Conservation (phyloP, 2,888 invertebrate species). For the Eumerus sabulonum region DNA sequence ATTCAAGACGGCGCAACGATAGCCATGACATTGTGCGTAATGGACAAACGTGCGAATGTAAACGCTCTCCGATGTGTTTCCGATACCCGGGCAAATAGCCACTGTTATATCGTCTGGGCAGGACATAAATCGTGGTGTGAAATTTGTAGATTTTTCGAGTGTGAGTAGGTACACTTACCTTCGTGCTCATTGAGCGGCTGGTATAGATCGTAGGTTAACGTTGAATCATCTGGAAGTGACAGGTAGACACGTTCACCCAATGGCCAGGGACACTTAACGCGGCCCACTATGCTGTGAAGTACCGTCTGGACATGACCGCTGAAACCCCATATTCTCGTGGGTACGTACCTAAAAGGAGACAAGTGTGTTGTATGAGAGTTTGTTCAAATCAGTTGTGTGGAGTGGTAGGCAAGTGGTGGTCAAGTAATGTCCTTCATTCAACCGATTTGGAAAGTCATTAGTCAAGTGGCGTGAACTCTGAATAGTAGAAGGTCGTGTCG, state of each 20-base stretch:
- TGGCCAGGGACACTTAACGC: slow-evolving; percentile 93
- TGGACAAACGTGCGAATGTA: slow-evolving; percentile 96
- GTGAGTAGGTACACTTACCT: slow-evolving; percentile 80
- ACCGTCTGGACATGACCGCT: slow-evolving; percentile 97
- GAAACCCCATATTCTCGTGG: slow-evolving; percentile 95
- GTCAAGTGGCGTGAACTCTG: too few relatives aligned
- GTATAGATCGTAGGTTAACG: slow-evolving; percentile 94
- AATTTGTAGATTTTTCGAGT: background rate
- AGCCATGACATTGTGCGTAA: slow-evolving; percentile 94
- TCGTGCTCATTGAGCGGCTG: slow-evolving; percentile 88
- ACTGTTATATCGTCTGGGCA: slow-evolving; percentile 94
- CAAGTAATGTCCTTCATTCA: too few relatives aligned
- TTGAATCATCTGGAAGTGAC: slow-evolving; percentile 89
- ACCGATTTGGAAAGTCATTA: too few relatives aligned
- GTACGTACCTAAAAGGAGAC: slow-evolving; percentile 86
- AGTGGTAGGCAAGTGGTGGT: too few relatives aligned
- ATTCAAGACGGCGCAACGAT: slow-evolving; percentile 94
- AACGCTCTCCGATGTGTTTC: slow-evolving; percentile 95
- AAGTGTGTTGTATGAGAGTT: slow-evolving; percentile 6
- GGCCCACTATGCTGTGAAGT: slow-evolving; percentile 91
- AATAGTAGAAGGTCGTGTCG: too few relatives aligned
- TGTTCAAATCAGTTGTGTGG: background rate
- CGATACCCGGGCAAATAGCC: slow-evolving; percentile 94
- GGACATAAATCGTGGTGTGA: too few relatives aligned
- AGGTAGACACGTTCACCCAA: slow-evolving; percentile 90